Percentiles rank a stretch among this genome's conserved stretches.
Evolutionary conservation across 1,140 invertebrate genomes (phyloP).

Genomic region (Pteromalus puparum): DNA sequence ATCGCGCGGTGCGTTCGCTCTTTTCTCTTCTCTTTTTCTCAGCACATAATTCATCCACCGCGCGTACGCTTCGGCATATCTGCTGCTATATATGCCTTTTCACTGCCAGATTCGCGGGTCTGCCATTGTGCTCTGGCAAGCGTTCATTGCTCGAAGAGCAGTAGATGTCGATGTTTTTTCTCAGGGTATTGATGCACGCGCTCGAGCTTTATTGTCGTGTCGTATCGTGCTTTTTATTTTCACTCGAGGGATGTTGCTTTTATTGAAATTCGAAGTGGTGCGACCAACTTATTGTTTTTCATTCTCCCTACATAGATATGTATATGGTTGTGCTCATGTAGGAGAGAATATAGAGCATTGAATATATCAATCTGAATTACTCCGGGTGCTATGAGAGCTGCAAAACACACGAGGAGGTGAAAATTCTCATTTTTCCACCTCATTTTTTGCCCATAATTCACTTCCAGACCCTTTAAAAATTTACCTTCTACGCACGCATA

Average conservation of each 20-base stretch:
- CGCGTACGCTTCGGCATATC: background rate
- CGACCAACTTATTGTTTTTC: background rate
- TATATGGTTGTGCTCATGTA: background rate
- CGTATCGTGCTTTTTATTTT: conserved; percentile 5
- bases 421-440: background rate
- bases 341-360: background rate
- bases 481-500: background rate
- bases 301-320: background rate
- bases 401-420: background rate
- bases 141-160: background rate
- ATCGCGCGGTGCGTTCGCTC: background rate
- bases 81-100: background rate
- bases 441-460: background rate
- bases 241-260: background rate
- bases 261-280: background rate
- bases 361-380: background rate
- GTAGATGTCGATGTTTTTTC: background rate
- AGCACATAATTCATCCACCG: conserved; percentile 10
- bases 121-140: background rate
- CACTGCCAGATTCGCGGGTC: background rate
- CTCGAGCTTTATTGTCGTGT: background rate
- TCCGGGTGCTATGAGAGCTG: background rate
- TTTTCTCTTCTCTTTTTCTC: background rate
- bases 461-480: background rate
- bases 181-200: background rate